Conservation (phyloP, 92 coral and sea anemone genomes). For the Scolanthus callimorphus region DNA sequence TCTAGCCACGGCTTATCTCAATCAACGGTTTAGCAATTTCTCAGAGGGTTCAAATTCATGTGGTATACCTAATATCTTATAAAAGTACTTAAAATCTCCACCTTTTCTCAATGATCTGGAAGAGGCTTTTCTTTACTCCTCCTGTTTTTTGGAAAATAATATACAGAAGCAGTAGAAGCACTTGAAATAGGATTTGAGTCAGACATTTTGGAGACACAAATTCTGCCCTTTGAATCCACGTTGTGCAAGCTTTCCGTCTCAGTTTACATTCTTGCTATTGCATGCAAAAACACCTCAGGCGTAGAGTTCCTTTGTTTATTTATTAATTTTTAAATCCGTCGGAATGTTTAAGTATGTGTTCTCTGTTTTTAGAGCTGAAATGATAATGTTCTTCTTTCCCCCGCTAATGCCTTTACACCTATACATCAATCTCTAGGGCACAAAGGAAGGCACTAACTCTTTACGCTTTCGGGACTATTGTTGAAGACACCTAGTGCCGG, state of each 20-base stretch:
- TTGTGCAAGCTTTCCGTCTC: background rate
- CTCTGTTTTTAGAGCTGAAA: background rate
- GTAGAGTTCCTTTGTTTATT: conserved; percentile 27
- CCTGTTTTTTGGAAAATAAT: background rate
- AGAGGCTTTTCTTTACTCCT: background rate
- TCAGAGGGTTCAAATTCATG: conserved; percentile 40
- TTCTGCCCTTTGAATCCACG: background rate
- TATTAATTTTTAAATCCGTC: background rate
- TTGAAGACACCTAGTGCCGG: background rate
- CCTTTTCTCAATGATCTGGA: background rate
- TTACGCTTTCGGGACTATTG: background rate
- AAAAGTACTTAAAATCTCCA: background rate
- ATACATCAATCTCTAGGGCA: background rate
- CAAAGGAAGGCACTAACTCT: background rate
- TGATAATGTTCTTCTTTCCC: background rate
- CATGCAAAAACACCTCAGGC: conserved; percentile 7
- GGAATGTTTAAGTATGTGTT: background rate
- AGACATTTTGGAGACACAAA: background rate
- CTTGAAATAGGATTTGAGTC: background rate
- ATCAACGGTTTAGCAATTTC: conserved; percentile 38
- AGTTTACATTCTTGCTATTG: conserved; percentile 1
- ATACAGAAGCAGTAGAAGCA: background rate
- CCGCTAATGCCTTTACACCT: background rate
- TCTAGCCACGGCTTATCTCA: conserved; percentile 29
- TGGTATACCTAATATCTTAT: conserved; percentile 29